These are phyloP conservation scores for Aplodontia rufa DNA, from an alignment of 2,113 vertebrate species.

Conservation along the genomic window DNA sequence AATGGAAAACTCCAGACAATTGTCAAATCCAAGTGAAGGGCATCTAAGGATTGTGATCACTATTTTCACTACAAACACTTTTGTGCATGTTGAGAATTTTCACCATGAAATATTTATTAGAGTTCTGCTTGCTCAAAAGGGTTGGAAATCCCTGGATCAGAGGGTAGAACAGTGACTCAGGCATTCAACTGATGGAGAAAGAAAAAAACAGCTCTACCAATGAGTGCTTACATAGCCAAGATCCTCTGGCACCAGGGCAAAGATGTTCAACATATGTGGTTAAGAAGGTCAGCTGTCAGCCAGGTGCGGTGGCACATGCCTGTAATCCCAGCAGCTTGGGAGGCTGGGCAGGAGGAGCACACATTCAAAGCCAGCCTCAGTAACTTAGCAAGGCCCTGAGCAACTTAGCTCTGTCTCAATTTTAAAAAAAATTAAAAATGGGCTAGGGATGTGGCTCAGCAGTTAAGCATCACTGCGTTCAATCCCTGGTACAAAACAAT, in stretches of 20 bases:
- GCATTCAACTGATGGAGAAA: background rate
- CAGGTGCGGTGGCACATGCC: too few species aligned
- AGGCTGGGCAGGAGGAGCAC: too few species aligned
- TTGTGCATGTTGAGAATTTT: background rate
- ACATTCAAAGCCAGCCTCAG: too few species aligned
- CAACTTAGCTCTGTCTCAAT: too few species aligned
- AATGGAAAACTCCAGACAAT: background rate
- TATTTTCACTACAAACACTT: background rate
- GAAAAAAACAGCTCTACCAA: background rate
- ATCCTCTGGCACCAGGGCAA: background rate
- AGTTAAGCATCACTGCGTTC: too few species aligned
- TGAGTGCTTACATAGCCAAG: background rate
- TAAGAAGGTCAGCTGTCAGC: background rate
- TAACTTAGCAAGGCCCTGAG: too few species aligned
- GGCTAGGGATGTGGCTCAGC: too few species aligned
- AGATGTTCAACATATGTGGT: background rate
- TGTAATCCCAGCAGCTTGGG: too few species aligned
- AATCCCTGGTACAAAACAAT: too few species aligned
- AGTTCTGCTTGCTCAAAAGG: background rate
- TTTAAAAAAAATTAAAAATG: too few species aligned
- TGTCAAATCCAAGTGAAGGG: background rate
- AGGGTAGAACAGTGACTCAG: background rate
- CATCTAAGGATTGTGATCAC: background rate
- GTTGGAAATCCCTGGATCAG: background rate
- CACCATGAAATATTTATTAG: conserved; percentile 15